phyloP scores from a whole-genome alignment of 1,140 invertebrate genomes.

The Saccostrea echinata region DNA sequence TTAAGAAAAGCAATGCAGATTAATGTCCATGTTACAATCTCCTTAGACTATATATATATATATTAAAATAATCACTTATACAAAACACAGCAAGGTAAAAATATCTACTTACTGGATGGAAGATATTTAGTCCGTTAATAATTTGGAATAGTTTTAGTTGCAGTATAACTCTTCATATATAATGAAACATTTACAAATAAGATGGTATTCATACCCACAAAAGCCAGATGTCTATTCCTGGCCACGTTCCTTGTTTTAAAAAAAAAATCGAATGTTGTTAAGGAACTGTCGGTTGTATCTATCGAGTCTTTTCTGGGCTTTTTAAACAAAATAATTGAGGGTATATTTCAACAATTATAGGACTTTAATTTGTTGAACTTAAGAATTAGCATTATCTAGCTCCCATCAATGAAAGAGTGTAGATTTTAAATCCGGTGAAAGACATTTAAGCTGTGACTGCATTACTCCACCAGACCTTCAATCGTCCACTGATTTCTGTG shows the following conservation, averaged over 20 bases:
- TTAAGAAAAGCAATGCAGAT: too few relatives aligned
- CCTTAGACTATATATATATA: too few relatives aligned
- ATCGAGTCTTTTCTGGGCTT: neutral
- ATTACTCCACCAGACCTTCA: neutral
- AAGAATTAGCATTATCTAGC: neutral
- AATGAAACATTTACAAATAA: too few relatives aligned
- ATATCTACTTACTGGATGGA: too few relatives aligned
- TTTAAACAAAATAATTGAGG: conserved; percentile 27
- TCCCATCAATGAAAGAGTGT: neutral
- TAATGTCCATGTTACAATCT: too few relatives aligned
- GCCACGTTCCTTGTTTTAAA: neutral
- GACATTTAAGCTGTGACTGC: neutral
- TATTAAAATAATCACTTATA: too few relatives aligned
- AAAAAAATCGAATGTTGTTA: neutral
- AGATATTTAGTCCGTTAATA: too few relatives aligned
- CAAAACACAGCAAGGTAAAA: too few relatives aligned
- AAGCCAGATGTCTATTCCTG: neutral
- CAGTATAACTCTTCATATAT: too few relatives aligned
- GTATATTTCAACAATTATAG: conserved; percentile 32
- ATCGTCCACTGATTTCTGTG: neutral
- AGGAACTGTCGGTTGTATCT: neutral
- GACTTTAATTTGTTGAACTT: conserved; percentile 34
- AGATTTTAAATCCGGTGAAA: conserved; percentile 15
- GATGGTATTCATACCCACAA: too few relatives aligned
- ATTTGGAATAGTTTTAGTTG: too few relatives aligned